Percentiles rank a stretch among this genome's conserved stretches.
phyloP scores from a whole-genome alignment of 2,888 invertebrate genomes.

The Diogma glabrata region DNA sequence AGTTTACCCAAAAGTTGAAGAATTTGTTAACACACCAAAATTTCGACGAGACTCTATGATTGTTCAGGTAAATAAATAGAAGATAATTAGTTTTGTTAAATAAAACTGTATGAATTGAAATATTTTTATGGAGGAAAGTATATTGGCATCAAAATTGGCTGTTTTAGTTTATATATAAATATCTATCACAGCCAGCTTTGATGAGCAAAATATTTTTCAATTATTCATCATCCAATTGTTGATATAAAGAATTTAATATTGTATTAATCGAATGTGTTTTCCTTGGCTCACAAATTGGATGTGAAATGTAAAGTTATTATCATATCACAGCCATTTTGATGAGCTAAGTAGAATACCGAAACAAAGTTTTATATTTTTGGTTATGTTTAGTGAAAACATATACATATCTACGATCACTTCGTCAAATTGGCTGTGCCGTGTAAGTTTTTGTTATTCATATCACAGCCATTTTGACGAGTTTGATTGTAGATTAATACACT shows the following conservation, averaged over 20 bases:
- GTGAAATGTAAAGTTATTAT: conserved; percentile 38
- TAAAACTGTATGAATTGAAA: too few relatives aligned
- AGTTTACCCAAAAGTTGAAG: not conserved
- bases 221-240: conserved; percentile 4
- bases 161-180: conserved; percentile 24
- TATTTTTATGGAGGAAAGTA: not conserved
- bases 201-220: conserved; percentile 32
- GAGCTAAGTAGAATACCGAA: conserved; percentile 32
- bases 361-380: conserved; percentile 21
- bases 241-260: not conserved
- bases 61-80: too few relatives aligned
- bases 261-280: conserved; percentile 17
- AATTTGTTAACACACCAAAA: too few relatives aligned
- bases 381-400: too few relatives aligned
- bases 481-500: conserved; percentile 27
- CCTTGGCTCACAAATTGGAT: conserved; percentile 35
- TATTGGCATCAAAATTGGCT: conserved; percentile 12
- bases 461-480: conserved; percentile 39
- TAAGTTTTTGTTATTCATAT: conserved; percentile 27
- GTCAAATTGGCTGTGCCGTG: conserved; percentile 32
- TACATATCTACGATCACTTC: conserved; percentile 28
- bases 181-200: conserved; percentile 38
- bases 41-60: too few relatives aligned
- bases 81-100: too few relatives aligned
- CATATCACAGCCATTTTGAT: conserved; percentile 39